Percentiles rank a stretch among this genome's conserved stretches.
Evolutionary conservation across 1,140 invertebrate genomes (phyloP).

Genomic region (Bombus pyrosoma): DNA sequence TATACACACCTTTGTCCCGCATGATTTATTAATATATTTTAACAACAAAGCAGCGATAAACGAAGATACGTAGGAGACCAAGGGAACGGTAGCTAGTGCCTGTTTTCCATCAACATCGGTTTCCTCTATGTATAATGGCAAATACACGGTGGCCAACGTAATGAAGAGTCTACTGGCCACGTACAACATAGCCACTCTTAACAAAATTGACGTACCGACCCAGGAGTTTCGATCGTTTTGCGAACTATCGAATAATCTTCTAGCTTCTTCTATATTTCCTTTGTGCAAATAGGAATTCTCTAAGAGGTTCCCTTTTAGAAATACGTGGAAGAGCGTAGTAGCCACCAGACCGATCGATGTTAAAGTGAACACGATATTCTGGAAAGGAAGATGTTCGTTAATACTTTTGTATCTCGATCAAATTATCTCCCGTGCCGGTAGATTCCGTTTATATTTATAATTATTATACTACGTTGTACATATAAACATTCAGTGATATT

Average conservation of each 20-base stretch:
- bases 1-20: slow-evolving; percentile 83
- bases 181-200: slow-evolving; percentile 84
- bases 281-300: slow-evolving; percentile 60
- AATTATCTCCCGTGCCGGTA: too few relatives aligned
- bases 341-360: slow-evolving; percentile 83
- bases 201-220: slow-evolving; percentile 70
- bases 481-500: too few relatives aligned
- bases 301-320: slow-evolving; percentile 78
- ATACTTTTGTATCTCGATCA: too few relatives aligned
- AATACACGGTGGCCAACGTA: slow-evolving; percentile 92
- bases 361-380: slow-evolving; percentile 85
- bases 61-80: slow-evolving; percentile 92
- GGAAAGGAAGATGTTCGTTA: slow-evolving; percentile 40
- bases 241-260: slow-evolving; percentile 9
- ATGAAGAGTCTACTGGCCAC: slow-evolving; percentile 92
- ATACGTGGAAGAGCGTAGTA: slow-evolving; percentile 84
- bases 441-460: too few relatives aligned
- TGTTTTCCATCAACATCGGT: slow-evolving; percentile 80
- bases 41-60: slow-evolving; percentile 91
- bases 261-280: slow-evolving; percentile 49
- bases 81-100: slow-evolving; percentile 92
- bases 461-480: too few relatives aligned
- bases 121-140: slow-evolving; percentile 93
- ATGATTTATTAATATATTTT: slow-evolving; percentile 86
- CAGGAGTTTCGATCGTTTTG: slow-evolving; percentile 54